Conservation (phyloP, 1,140 invertebrate species). For the Cryptotermes secundus region DNA sequence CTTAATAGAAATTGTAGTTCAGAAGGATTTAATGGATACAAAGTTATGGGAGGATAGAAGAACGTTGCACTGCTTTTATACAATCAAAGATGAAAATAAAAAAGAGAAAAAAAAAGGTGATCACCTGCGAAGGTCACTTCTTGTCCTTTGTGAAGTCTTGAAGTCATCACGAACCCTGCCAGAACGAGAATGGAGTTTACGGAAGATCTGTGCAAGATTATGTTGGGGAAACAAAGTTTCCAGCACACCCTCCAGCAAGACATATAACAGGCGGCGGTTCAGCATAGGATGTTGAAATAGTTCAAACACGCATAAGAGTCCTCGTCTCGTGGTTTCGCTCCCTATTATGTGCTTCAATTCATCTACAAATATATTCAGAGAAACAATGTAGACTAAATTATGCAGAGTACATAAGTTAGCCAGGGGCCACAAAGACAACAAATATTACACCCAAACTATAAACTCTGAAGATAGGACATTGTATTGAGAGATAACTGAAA, state of each 20-base stretch:
- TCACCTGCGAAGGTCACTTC: constrained; percentile 32
- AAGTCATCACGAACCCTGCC: constrained; percentile 44
- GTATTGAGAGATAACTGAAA: too few relatives aligned
- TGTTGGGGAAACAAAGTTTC: constrained; percentile 75
- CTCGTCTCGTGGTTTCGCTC: constrained; percentile 81
- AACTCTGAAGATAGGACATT: too few relatives aligned
- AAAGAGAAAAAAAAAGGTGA: too few relatives aligned
- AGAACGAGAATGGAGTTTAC: constrained; percentile 64
- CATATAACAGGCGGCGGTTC: constrained; percentile 82
- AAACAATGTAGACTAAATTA: constrained; percentile 43
- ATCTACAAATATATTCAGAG: constrained; percentile 55
- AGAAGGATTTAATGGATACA: too few relatives aligned
- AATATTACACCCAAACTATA: too few relatives aligned
- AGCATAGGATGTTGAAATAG: constrained; percentile 82
- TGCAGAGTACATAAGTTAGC: too few relatives aligned
- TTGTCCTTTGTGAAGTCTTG: constrained; percentile 28
- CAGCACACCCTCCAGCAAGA: constrained; percentile 82
- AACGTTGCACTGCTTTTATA: too few relatives aligned
- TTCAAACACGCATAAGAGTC: constrained; percentile 86
- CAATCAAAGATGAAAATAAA: too few relatives aligned
- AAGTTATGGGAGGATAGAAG: too few relatives aligned
- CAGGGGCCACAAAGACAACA: too few relatives aligned
- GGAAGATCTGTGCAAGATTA: constrained; percentile 63
- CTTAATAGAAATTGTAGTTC: too few relatives aligned
- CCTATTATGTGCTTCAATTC: constrained; percentile 91